Evolutionary conservation across 1,140 invertebrate genomes (phyloP).

Genomic region (Drosophila dunni): DNA sequence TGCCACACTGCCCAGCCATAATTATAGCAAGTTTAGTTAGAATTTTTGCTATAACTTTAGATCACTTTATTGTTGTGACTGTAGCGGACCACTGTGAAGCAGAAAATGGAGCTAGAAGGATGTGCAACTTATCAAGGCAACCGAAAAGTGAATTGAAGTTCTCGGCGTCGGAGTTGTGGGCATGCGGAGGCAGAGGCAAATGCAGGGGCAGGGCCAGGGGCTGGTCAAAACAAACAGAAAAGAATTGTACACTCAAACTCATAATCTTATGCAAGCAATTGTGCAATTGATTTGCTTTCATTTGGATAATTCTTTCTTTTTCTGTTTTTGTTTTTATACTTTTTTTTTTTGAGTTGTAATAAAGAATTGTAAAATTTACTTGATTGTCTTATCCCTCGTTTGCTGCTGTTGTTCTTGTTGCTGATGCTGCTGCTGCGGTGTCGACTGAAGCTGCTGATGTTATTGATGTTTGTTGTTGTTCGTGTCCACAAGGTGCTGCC

Average conservation of each 20-base stretch:
- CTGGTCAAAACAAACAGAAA: background rate
- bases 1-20: constrained; percentile 9
- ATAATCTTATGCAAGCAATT: constrained; percentile 61
- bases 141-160: background rate
- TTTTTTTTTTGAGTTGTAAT: constrained; percentile 54
- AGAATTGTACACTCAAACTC: constrained; percentile 17
- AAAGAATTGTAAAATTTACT: constrained; percentile 79
- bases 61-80: background rate
- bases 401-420: constrained; percentile 18
- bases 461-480: constrained; percentile 18
- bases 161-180: background rate
- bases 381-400: constrained; percentile 62
- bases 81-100: constrained; percentile 1
- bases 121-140: background rate
- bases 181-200: no score
- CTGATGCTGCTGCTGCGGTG: constrained; percentile 26
- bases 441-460: constrained; percentile 12
- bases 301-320: constrained; percentile 7
- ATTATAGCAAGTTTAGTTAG: background rate
- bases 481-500: constrained; percentile 31
- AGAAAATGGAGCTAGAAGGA: background rate
- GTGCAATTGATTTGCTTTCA: constrained; percentile 48
- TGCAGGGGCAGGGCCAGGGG: background rate
- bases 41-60: background rate
- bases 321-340: background rate